phyloP scores from a whole-genome alignment of 2,888 invertebrate species.

The Heteromyza rotundicornis region DNA sequence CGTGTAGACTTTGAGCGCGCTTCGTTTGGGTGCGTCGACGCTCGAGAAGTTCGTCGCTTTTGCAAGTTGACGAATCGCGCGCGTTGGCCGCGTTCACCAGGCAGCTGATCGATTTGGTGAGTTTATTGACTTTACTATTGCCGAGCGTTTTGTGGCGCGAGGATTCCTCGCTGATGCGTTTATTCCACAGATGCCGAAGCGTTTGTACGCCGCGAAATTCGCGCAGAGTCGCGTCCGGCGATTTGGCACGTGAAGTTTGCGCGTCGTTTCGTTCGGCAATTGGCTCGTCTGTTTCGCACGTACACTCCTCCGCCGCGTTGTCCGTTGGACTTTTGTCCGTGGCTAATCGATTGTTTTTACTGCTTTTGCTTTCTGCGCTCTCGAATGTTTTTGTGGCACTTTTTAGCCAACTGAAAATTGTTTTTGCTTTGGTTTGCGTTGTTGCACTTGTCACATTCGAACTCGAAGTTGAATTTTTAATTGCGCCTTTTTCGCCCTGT shows the following conservation, averaged over 20 bases:
- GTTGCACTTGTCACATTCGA: constrained; percentile 28
- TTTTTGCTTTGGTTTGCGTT: constrained; percentile 46
- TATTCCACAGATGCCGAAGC: constrained; percentile 60
- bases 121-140: constrained; percentile 42
- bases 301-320: constrained; percentile 22
- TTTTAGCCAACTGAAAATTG: constrained; percentile 56
- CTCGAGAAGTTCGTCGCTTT: constrained; percentile 5
- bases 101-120: constrained; percentile 54
- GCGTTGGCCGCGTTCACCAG: constrained; percentile 46
- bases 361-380: constrained; percentile 20
- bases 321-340: constrained; percentile 18
- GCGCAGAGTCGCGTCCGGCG: constrained; percentile 36
- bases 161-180: constrained; percentile 46
- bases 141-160: constrained; percentile 32
- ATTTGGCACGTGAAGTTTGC: constrained; percentile 10
- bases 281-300: constrained; percentile 27
- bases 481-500: too few relatives aligned
- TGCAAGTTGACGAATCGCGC: constrained; percentile 32
- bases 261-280: constrained; percentile 40
- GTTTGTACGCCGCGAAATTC: constrained; percentile 60
- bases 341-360: constrained; percentile 16
- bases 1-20: constrained; percentile 54
- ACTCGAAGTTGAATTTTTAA: too few relatives aligned
- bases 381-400: constrained; percentile 35
- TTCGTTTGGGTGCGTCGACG: constrained; percentile 37